These are phyloP conservation scores for Sprattus sprattus DNA, from an alignment of 2,113 vertebrate genomes.

Conservation along the genomic window DNA sequence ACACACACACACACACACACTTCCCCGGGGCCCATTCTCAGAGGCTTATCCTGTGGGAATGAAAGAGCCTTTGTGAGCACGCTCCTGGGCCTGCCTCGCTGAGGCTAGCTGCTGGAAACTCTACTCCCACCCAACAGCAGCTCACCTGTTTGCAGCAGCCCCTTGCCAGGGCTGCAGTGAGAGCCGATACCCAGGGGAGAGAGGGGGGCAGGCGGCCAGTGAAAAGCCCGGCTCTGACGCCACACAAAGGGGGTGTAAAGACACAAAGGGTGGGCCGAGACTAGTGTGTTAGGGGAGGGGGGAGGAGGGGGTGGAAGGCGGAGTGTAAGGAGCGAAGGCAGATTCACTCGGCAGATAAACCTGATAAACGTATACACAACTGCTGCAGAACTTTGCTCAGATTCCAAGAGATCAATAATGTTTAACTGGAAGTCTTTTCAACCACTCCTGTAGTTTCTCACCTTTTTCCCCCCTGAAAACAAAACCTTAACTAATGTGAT, in stretches of 20 bases:
- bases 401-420: slow-evolving; percentile 50
- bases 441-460: not conserved
- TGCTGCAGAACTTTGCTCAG: slow-evolving; percentile 58
- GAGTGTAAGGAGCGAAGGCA: slow-evolving; percentile 17
- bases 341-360: slow-evolving; percentile 19
- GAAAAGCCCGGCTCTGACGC: slow-evolving; percentile 54
- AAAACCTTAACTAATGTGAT: not conserved
- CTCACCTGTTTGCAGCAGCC: slow-evolving; percentile 61
- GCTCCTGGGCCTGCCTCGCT: slow-evolving; percentile 50
- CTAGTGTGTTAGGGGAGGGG: slow-evolving; percentile 25
- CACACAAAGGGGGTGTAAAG: slow-evolving; percentile 68
- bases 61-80: slow-evolving; percentile 72
- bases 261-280: slow-evolving; percentile 55
- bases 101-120: slow-evolving; percentile 57
- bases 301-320: slow-evolving; percentile 3
- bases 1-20: not conserved
- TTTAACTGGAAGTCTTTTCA: not conserved
- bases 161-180: slow-evolving; percentile 35
- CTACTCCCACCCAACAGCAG: slow-evolving; percentile 55
- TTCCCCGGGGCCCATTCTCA: slow-evolving; percentile 37
- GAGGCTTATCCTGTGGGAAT: slow-evolving; percentile 58
- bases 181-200: slow-evolving; percentile 51
- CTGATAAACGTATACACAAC: slow-evolving; percentile 9
- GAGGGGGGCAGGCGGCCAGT: slow-evolving; percentile 51
- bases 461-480: not conserved